Evolutionary conservation across 2,113 vertebrate genomes (phyloP).

Genomic region (Scophthalmus maximus): DNA sequence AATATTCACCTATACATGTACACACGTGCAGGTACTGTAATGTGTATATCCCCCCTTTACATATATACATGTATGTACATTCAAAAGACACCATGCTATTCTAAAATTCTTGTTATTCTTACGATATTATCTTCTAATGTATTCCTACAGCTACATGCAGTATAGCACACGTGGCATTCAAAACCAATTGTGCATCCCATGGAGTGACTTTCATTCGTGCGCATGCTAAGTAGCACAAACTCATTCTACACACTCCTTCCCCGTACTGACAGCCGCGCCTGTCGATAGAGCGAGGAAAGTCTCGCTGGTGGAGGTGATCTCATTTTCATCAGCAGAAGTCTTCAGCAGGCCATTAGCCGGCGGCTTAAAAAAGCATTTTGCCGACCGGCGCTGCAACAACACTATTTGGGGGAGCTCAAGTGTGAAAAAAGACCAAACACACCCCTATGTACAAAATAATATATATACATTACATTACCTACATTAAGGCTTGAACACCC

Average conservation of each 20-base stretch:
- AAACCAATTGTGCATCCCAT: slow-evolving; percentile 6
- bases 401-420: slow-evolving; percentile 42
- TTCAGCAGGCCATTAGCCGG: slow-evolving; percentile 62
- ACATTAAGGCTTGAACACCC: not conserved
- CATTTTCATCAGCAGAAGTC: slow-evolving; percentile 51
- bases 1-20: not conserved
- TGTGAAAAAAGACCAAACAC: slow-evolving; percentile 52
- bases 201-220: slow-evolving; percentile 4
- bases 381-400: slow-evolving; percentile 20
- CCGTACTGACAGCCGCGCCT: not conserved
- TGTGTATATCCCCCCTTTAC: not conserved
- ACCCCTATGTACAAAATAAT: not conserved
- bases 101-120: not conserved
- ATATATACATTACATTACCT: not conserved
- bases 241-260: not conserved
- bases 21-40: not conserved
- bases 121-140: too few relatives aligned
- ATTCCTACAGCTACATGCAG: not conserved
- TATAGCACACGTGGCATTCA: slow-evolving; percentile 1
- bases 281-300: slow-evolving; percentile 15
- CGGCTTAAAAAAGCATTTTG: slow-evolving; percentile 60
- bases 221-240: slow-evolving; percentile 9
- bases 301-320: slow-evolving; percentile 37
- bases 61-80: slow-evolving; percentile 1
- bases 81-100: not conserved